Evolutionary conservation across 2,113 vertebrate species (phyloP), one percentile per base, ranked within the genome.

Genomic region (Prionailurus viverrinus): DNA sequence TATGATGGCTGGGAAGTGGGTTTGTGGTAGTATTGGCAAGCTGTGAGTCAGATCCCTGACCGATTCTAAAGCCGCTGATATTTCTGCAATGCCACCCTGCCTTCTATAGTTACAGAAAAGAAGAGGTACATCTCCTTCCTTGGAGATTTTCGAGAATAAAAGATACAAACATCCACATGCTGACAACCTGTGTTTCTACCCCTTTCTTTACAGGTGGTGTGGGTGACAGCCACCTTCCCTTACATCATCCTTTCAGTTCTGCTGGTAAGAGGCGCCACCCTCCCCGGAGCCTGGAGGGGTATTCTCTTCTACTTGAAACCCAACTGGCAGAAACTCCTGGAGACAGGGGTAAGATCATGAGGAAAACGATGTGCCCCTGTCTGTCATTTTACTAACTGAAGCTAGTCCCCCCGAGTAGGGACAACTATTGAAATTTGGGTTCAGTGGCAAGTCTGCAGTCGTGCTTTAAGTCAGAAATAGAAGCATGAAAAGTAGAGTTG

Each of bases 221-320:
- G 99, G 99, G 99, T 99, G 97, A 99, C 99, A 1, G 99, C 99
- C 74, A 99, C 99, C 0, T 99, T 99, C 94, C 99, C 99, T 18
- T 99, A 99, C 94, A 96, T 99, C 98, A 99, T 99, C 71, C 99
- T 99, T 89, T 96, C 99, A 18, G 95, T 99, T 97, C 98, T 99
- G 96, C 98, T 99, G 9, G 96, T 99, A 94, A 99, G 99, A 97
- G 99, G 99, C 0, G 99, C 99, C 74, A 99, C 99, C 61, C 97
- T 99, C 90, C 99, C 99, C 0, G 99, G 99, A 16, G 99, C 99
- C 94, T 99, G 99, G 99, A 99, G 99, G 93, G 99, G 99, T 0
- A 99, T 99, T 48, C 97, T 99, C 97, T 99, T 99, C 98, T 99
- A 99, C 98, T 96, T 99, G 96, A 99, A 99, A 97, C 99, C 99